These are phyloP conservation scores for Leuciscus idus DNA, from an alignment of 2,113 vertebrate genomes.

Conservation along the genomic window DNA sequence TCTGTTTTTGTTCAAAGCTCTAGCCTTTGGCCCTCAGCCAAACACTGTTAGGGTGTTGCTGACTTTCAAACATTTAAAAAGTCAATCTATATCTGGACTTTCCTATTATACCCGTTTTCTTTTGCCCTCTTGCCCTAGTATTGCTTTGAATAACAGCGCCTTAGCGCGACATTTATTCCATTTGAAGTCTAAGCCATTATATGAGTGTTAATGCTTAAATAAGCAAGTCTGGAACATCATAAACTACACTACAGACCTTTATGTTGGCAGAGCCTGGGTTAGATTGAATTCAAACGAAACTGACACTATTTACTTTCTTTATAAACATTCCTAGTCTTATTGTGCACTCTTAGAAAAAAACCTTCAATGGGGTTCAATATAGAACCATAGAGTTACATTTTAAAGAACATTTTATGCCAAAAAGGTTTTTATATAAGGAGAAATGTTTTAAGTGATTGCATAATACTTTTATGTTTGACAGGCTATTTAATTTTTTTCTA, in stretches of 20 bases:
- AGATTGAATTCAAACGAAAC: neutral
- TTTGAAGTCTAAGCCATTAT: neutral
- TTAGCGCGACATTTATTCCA: neutral
- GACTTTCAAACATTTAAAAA: slow-evolving; percentile 54
- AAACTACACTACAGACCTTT: neutral
- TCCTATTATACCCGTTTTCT: neutral
- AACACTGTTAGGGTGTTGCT: slow-evolving; percentile 34
- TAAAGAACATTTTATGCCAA: too few species aligned
- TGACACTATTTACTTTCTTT: neutral
- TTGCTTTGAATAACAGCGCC: neutral
- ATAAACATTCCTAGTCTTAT: neutral
- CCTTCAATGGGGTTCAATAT: too few species aligned
- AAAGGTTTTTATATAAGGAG: too few species aligned
- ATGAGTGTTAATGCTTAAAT: neutral
- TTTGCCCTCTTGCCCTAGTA: neutral
- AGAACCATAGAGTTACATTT: too few species aligned
- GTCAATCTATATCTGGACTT: slow-evolving; percentile 21
- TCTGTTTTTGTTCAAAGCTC: neutral
- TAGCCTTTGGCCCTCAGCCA: slow-evolving; percentile 11
- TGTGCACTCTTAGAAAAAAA: too few species aligned
- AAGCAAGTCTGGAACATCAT: neutral
- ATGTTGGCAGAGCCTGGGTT: neutral
- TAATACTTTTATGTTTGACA: too few species aligned
- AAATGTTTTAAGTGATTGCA: too few species aligned
- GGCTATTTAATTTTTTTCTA: too few species aligned